These are phyloP conservation scores for Zaprionus kolodkinae DNA, from an alignment of 1,140 invertebrate species.

Conservation along the genomic window DNA sequence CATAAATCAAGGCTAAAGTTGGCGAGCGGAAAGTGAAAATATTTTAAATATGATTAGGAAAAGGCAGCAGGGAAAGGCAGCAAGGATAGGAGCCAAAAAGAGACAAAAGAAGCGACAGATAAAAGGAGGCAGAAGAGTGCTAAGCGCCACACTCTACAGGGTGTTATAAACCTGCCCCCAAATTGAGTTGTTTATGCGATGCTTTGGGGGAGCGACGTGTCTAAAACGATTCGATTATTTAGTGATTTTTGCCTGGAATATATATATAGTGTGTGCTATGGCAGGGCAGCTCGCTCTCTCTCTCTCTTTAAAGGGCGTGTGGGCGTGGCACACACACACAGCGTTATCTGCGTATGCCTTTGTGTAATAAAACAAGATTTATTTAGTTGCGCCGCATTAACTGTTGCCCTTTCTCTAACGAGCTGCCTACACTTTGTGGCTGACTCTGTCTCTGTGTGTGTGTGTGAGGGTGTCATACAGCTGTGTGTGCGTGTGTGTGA, in stretches of 20 bases:
- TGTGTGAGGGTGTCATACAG: background rate
- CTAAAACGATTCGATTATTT: constrained; percentile 75
- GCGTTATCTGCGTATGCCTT: constrained; percentile 28
- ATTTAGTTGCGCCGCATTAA: constrained; percentile 79
- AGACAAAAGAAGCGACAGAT: constrained; percentile 4
- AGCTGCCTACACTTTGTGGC: constrained; percentile 28
- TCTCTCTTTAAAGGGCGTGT: too few species aligned
- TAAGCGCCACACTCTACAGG: background rate
- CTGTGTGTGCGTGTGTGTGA: background rate
- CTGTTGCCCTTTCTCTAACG: constrained; percentile 73
- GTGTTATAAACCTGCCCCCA: constrained; percentile 56
- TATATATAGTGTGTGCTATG: constrained; percentile 15
- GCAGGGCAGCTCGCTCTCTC: background rate
- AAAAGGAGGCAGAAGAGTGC: background rate
- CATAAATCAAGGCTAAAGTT: constrained; percentile 73
- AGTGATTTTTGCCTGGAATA: constrained; percentile 65
- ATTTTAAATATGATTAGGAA: constrained; percentile 40
- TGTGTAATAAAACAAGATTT: constrained; percentile 79
- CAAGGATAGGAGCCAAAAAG: background rate
- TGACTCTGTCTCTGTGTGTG: constrained; percentile 8
- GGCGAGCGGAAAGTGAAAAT: constrained; percentile 35
- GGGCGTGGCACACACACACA: background rate
- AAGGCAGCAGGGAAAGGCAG: background rate
- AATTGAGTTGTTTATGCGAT: constrained; percentile 75
- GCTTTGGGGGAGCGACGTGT: constrained; percentile 40